Evolutionary conservation across 2,888 invertebrate genomes (phyloP), one percentile per base, ranked within the genome.

Genomic region (Sturmia bella): DNA sequence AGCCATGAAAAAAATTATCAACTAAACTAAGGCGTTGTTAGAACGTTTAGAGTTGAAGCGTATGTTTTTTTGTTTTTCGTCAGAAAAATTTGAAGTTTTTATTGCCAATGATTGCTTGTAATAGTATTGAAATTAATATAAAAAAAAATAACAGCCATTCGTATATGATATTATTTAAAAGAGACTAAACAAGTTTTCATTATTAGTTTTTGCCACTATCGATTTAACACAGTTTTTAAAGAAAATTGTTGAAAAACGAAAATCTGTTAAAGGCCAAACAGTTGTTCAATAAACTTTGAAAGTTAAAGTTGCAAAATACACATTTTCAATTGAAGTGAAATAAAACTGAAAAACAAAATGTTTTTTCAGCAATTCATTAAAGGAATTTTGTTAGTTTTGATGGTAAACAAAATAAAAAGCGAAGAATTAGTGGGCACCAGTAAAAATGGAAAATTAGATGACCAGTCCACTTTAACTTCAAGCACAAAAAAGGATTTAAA

Each of bases 251-350:
- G 52, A 50, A 70, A 41, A 43, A 24, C 9, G 3, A 59, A 70
- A 57, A 52, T 59, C 37, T 66, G 24, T 32, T 43, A 57, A 72
- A 24, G 32, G 13, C 43, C 52, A 61, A 64, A 52, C 74, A 82
- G 82, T 82, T 82, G 73, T 37, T 1, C 21, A 70, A 78, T 59
- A 37, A 70, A 59, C 82, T 59, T 78, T 74, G 69, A 45, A 57
- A 45, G 66, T 24, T 76, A 45, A 72, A 68, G 80, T 72, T 66
- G 56, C 3, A 45, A 41, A 37, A 39, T 41, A 19, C 37, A 39
- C 21, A 19, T 41, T 39, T 57, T 11, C 32, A 6, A 48, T 59
- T 15, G 21, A 17, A 66, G 13, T 63, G 15, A 54, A 21, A 24
- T 12, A 39, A 69, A 27, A 24, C 2, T 2, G 11, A 43, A 32